Base-by-base conservation (phyloP, 2,888 invertebrate genomes). In the Luperina testacea region DNA sequence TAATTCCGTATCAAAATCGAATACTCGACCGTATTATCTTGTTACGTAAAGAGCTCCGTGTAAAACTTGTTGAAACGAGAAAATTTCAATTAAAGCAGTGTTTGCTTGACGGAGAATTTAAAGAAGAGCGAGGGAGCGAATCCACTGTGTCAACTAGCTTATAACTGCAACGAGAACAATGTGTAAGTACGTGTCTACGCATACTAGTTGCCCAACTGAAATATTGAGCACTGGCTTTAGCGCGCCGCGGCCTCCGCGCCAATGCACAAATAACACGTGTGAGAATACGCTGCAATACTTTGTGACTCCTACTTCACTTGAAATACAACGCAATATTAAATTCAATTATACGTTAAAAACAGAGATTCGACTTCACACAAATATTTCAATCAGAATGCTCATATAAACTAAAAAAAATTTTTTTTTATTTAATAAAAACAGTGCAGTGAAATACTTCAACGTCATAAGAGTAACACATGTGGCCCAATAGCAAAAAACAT, bases 171-270 rank as follows among this genome's bases (percentile, higher is more conserved):
- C 79, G 81, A 77, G 76, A 83, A 84, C 82, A 85, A 75, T 88
- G 75, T 86, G 82, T 75, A 81, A 81, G 81, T 76, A 86, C 88
- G 88, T 88, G 88, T 82, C 87, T 84, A 80, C 80, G 88, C 88
- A 88, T 88, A 88, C 81, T 76, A 72, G 83, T 82, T 74, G 42
- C 68, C 42, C 51, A 71, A 67, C 77, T 81, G 80, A 85, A 88
- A 88, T 88, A 88, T 88, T 80, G 78, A 79, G 78, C 68, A 73
- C 65, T 51, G 72, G 77, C 69, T 68, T 77, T 38, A 70, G 59
- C 70, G 74, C 38, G 57, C 70, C 70, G 69, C 70, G 57, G 68
- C 59, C 27, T 13, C 9, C 13, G 74, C 80, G 42, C 63, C 71
- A 13, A 71, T 68, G 77, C 70, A 78, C 77, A 77, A 85, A 78